Percentiles rank a stretch among this genome's conserved stretches.
Conservation (phyloP, 2,113 vertebrate species). For the Chionodraco myersi region DNA sequence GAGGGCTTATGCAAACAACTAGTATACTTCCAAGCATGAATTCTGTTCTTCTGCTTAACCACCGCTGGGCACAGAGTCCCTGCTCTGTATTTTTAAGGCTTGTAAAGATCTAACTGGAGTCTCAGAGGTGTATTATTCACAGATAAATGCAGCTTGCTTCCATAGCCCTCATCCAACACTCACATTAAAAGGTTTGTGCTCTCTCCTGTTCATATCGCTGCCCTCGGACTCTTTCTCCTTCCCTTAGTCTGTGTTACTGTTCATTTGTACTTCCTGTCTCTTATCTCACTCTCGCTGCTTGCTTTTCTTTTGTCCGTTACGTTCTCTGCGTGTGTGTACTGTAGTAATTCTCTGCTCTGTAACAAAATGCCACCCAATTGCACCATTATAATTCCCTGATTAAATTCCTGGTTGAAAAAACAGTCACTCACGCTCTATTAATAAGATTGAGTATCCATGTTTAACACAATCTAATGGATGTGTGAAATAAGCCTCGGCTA, state of each 20-base stretch:
- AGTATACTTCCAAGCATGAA: constrained; percentile 19
- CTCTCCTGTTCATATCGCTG: constrained; percentile 11
- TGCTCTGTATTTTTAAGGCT: constrained; percentile 52
- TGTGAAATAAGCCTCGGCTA: constrained; percentile 78
- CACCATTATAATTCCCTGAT: constrained; percentile 63
- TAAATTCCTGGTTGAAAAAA: constrained; percentile 58
- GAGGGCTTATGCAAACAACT: constrained; percentile 55
- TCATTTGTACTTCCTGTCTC: background rate
- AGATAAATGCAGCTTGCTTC: constrained; percentile 57
- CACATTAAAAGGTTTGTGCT: constrained; percentile 62
- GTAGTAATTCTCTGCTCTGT: constrained; percentile 13
- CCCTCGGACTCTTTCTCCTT: too few species aligned
- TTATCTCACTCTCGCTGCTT: too few species aligned
- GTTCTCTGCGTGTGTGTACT: constrained; percentile 7
- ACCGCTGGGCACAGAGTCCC: constrained; percentile 49
- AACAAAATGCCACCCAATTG: constrained; percentile 56
- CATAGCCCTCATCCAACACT: constrained; percentile 57
- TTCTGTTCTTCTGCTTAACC: constrained; percentile 32
- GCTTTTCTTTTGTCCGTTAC: constrained; percentile 25
- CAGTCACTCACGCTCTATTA: constrained; percentile 76
- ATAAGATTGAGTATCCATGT: constrained; percentile 78
- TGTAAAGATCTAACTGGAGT: constrained; percentile 58
- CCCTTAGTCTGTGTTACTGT: background rate
- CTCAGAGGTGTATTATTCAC: constrained; percentile 71
- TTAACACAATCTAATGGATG: constrained; percentile 77